A percentile compares a stretch with the other conserved stretches of the same genome.
Conservation (phyloP, 2,113 vertebrate species). For the Gallinago undulata region DNA sequence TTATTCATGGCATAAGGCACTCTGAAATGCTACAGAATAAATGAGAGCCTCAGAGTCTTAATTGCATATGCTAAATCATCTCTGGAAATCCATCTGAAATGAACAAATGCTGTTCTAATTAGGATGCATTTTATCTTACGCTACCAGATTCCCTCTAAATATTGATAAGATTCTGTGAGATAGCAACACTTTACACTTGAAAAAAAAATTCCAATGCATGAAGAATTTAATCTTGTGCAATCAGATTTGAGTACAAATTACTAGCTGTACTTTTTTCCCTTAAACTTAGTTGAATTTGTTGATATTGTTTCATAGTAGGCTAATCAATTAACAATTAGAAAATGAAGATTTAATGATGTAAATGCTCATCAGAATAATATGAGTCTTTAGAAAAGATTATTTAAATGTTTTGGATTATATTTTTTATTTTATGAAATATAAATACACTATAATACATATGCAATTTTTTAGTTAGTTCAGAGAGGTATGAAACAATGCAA, state of each 20-base stretch:
- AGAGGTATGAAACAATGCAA: not conserved
- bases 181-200: not conserved
- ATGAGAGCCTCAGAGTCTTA: not conserved
- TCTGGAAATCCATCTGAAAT: not conserved
- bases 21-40: not conserved
- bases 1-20: not conserved
- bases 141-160: not conserved
- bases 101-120: not conserved
- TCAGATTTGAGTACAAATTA: not conserved
- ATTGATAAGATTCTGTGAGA: not conserved
- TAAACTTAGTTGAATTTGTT: not conserved
- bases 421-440: not conserved
- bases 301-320: not conserved
- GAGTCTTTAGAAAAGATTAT: not conserved
- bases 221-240: not conserved
- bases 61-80: not conserved
- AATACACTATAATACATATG: not conserved
- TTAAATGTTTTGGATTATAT: not conserved
- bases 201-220: not conserved
- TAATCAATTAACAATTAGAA: not conserved
- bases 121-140: not conserved
- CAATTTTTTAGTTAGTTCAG: not conserved
- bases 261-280: not conserved
- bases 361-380: not conserved
- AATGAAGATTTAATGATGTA: not conserved